Base-by-base conservation (phyloP, 2,113 vertebrate species). In the Ailuropoda melanoleuca region DNA sequence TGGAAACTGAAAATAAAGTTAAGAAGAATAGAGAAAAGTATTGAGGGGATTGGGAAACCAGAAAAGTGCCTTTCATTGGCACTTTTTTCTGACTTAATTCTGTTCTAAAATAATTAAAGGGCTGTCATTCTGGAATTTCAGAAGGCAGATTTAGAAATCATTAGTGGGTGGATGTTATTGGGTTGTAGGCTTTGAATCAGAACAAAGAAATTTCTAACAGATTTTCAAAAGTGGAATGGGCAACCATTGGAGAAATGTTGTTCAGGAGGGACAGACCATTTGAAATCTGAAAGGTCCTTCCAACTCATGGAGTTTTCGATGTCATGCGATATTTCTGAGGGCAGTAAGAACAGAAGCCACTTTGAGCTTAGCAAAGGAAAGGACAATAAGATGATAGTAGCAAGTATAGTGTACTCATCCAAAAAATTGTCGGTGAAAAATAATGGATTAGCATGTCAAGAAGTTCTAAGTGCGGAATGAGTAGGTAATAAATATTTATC, bases 131-230 rank as follows among this genome's bases (percentile, higher is more conserved):
- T 94, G 83, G 19, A 86, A 95, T 93, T 97, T 66, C 74, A 96
- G 78, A 93, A 95, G 94, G 48, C 56, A 89, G 75, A 94, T 93
- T 97, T 75, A 90, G 89, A 98, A 96, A 39, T 77, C 96, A 80
- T 68, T 94, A 19, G 46, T 92, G 48, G 80, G 56, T 92, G n/a
- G 91, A 50, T 88, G 13, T 95, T 93, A 88, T 18, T 26, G 43
- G 19, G 9, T 80, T 74, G 3, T 77, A 92, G 91, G 50, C 37
- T 96, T 95, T 91, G 62, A 95, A 74, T 96, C 81, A 93, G 53
- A 92, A 74, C 84, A 68, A 94, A 37, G 66, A 88, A 86, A 48
- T 92, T 96, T 43, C 21, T 74, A 84, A 80, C 81, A 72, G 12
- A 75, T 53, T 14, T 75, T 95, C 39, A 82, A 29, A 96, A 83